Evolutionary conservation across 2,113 vertebrate species (phyloP).

Genomic region (Chiloscyllium plagiosum): DNA sequence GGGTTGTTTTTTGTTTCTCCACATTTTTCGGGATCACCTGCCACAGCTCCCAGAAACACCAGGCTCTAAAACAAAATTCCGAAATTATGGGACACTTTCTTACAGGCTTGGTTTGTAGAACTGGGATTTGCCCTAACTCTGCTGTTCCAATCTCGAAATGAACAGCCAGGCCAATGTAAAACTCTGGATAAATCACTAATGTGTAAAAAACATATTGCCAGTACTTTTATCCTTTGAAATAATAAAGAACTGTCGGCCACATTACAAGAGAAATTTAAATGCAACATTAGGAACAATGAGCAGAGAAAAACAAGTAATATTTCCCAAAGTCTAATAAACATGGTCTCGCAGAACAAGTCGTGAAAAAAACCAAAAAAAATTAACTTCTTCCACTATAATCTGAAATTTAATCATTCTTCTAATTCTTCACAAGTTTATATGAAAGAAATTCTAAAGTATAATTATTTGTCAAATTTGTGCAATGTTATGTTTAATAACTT

Average conservation of each 20-base stretch:
- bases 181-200: no score
- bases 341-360: neutral
- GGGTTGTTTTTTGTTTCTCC: no score
- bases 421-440: neutral
- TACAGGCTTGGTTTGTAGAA: no score
- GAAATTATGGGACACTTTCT: no score
- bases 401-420: neutral
- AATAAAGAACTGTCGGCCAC: neutral
- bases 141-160: no score
- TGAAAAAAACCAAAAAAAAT: neutral
- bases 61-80: no score
- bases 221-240: no score
- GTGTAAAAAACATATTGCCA: no score
- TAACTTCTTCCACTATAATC: neutral
- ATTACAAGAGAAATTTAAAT: neutral
- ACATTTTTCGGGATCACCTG: no score
- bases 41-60: no score
- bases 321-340: neutral
- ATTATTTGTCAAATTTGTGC: neutral
- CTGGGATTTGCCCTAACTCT: no score
- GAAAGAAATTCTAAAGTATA: neutral
- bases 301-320: neutral
- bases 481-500: neutral
- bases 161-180: no score
- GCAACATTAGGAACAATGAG: neutral